phyloP scores from a whole-genome alignment of 2,113 vertebrate species.

The Syrrhaptes paradoxus region DNA sequence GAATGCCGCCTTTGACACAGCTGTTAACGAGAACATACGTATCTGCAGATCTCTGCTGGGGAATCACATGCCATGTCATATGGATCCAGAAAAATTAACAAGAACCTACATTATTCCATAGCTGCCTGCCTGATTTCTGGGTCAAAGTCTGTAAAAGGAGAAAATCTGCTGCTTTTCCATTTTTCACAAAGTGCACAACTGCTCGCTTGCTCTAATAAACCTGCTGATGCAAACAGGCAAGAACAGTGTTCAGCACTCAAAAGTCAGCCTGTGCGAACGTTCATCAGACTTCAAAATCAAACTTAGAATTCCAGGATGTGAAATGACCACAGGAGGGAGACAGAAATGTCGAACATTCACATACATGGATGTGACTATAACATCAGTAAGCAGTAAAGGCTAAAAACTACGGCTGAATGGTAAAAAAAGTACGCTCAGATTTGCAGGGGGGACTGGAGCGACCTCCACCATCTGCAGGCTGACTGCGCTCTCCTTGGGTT shows the following conservation, averaged over 20 bases:
- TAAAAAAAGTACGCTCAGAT: background rate
- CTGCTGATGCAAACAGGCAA: background rate
- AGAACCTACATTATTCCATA: background rate
- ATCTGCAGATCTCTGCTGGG: background rate
- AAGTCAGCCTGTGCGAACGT: background rate
- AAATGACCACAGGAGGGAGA: background rate
- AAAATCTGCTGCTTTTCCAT: background rate
- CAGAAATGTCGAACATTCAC: accelerated
- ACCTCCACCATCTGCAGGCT: background rate
- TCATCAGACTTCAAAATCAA: background rate
- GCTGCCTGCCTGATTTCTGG: background rate
- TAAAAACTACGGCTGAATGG: background rate
- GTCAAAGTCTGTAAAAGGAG: background rate
- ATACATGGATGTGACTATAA: background rate
- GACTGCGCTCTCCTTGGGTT: background rate
- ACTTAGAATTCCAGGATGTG: background rate
- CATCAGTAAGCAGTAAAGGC: background rate
- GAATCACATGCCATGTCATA: background rate
- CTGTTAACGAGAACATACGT: background rate
- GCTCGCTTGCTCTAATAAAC: background rate
- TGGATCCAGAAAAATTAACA: background rate
- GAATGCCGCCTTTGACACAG: background rate
- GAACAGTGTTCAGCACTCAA: background rate
- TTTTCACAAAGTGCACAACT: background rate
- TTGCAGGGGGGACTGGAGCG: background rate